Base-by-base conservation (phyloP, 2,113 vertebrate genomes). In the Mastomys natalensis region DNA sequence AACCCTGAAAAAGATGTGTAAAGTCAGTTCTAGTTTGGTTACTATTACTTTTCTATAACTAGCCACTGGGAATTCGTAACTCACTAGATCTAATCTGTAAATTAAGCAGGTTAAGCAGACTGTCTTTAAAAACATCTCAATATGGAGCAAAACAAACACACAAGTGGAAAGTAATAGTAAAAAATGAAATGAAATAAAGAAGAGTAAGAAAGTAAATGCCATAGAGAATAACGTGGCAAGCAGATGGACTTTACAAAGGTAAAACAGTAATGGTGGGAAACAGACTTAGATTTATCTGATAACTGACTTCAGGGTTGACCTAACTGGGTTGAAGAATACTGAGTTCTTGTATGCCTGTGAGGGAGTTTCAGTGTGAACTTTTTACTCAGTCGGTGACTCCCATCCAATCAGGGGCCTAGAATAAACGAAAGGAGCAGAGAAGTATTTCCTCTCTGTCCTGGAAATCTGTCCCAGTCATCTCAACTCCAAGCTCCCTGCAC, bases 1-100 rank as follows among this genome's bases (percentile, higher is more conserved):
- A 64, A 70, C 17, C 58, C 3, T 51, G 80, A 94, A 21, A 82
- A 68, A 24, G 55, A 58, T 17, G 24, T 58, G 2, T 31, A 78
- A 87, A 81, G 40, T 81, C 58, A 82, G n/a, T 1, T 90, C 90
- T 73, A 48, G n/a, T 70, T 87, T 72, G 89, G 68, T 87, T 87
- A 89, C 62, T 43, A 87, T 17, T 45, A 93, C 85, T 9, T 48
- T 94, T 45, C 22, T 73, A 17, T 11, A 91, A 76, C 55, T 88
- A 93, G 29, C 60, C 90, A 74, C 26, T 80, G 13, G 58, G 31
- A 70, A 73, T 31, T 5, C 31, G 40, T 29, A 40, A 74, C 19
- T 90, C 43, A 64, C 62, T 45, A 51, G 17, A 19, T 70, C 48
- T 93, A 37, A 84, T 70, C 74, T 86, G 43, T 29, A 76, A 88